A percentile compares a stretch with the other conserved stretches of the same genome.
Conservation (phyloP, 2,113 vertebrate species). For the Brachypteracias leptosomus region DNA sequence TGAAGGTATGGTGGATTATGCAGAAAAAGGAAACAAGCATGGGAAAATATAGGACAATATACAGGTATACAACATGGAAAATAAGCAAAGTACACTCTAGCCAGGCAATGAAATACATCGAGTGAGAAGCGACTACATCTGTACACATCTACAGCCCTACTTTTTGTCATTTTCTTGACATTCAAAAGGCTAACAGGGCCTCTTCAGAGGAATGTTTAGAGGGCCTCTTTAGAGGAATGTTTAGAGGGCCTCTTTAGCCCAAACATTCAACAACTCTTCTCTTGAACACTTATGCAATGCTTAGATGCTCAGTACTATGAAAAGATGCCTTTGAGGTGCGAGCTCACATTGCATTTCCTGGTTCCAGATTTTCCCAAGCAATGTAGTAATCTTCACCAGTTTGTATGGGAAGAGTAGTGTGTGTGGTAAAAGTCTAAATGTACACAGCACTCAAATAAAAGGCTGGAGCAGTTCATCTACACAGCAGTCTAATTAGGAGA, state of each 20-base stretch:
- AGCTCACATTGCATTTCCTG: neutral
- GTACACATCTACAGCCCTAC: neutral
- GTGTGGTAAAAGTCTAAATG: neutral
- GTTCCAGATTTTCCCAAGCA: neutral
- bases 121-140: rapidly evolving
- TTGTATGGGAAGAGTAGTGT: neutral
- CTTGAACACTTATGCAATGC: neutral
- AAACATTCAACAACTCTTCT: neutral
- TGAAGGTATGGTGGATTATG: neutral
- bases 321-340: neutral
- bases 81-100: neutral
- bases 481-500: neutral
- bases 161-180: neutral
- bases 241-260: neutral
- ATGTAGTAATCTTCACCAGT: neutral
- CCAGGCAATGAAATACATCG: neutral
- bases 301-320: neutral
- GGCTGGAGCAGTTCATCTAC: neutral
- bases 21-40: neutral
- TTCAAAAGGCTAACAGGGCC: neutral
- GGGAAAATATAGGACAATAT: neutral
- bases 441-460: neutral
- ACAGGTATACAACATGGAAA: neutral
- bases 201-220: neutral
- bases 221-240: neutral